These are phyloP conservation scores for Hybognathus amarus DNA, from an alignment of 2,797 vertebrate genomes.

Conservation along the genomic window DNA sequence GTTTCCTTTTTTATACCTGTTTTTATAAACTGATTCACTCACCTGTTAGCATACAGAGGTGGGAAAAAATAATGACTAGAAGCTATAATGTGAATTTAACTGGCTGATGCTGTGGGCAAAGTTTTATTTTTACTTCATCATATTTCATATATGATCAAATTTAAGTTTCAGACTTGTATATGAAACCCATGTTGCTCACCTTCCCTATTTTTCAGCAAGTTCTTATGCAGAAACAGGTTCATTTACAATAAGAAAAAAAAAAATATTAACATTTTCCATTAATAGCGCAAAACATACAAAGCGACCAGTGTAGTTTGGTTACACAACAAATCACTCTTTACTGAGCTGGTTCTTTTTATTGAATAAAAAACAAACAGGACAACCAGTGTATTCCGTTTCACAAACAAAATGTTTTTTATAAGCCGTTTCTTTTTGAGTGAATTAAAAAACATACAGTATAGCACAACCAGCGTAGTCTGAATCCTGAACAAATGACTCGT, in stretches of 20 bases:
- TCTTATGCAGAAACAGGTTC: neutral
- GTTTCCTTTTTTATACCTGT: neutral
- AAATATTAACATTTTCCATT: neutral
- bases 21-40: constrained; percentile 26
- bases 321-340: neutral
- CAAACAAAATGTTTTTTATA: too few species aligned
- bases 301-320: neutral
- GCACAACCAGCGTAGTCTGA: too few species aligned
- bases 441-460: neutral
- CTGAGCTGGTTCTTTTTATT: too few species aligned
- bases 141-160: neutral
- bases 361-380: too few species aligned
- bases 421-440: neutral
- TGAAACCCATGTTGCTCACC: neutral
- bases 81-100: constrained; percentile 27
- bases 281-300: neutral
- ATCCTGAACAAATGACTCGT: neutral
- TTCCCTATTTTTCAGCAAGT: neutral
- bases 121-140: constrained; percentile 2
- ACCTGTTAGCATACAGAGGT: constrained; percentile 25
- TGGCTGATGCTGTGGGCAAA: neutral
- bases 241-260: neutral
- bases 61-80: constrained; percentile 15
- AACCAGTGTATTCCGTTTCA: too few species aligned
- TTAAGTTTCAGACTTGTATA: neutral